These are phyloP conservation scores for Lycia hirtaria DNA, from an alignment of 2,888 invertebrate genomes.

Conservation along the genomic window DNA sequence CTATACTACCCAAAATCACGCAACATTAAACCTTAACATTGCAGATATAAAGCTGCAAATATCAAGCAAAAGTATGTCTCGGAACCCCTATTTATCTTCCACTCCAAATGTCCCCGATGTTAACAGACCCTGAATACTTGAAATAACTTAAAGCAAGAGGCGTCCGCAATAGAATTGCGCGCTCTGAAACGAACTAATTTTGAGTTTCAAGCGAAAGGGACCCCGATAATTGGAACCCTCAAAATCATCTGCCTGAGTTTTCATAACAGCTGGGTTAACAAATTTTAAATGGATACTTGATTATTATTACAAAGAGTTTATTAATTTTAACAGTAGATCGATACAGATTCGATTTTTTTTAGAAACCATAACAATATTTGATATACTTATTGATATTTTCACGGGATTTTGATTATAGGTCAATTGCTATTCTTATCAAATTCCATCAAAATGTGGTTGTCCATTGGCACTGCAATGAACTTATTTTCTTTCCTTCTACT, in stretches of 20 bases:
- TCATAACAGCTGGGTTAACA: constrained; percentile 1
- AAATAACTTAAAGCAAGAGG: constrained; percentile 20
- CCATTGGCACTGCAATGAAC: no score
- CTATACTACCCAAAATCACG: background rate
- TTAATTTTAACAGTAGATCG: background rate
- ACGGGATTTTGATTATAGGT: no score
- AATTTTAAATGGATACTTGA: constrained; percentile 3
- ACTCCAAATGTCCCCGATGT: constrained; percentile 17
- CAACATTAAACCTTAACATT: background rate
- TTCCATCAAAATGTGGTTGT: no score
- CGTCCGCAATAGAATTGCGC: constrained; percentile 1
- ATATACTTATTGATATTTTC: no score
- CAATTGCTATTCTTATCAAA: no score
- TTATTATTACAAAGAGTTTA: background rate
- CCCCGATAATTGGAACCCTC: constrained; percentile 14
- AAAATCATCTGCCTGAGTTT: constrained; percentile 4
- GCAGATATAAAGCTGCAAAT: background rate
- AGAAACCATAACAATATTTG: no score
- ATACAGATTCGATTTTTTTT: background rate
- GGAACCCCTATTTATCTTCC: constrained; percentile 17
- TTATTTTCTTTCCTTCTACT: no score
- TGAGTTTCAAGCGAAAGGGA: constrained; percentile 4
- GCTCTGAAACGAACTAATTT: constrained; percentile 9
- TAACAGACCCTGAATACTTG: constrained; percentile 22
- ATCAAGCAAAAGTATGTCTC: background rate